Conservation (phyloP, 23 tunicate species). For the Ascidia mentula region DNA sequence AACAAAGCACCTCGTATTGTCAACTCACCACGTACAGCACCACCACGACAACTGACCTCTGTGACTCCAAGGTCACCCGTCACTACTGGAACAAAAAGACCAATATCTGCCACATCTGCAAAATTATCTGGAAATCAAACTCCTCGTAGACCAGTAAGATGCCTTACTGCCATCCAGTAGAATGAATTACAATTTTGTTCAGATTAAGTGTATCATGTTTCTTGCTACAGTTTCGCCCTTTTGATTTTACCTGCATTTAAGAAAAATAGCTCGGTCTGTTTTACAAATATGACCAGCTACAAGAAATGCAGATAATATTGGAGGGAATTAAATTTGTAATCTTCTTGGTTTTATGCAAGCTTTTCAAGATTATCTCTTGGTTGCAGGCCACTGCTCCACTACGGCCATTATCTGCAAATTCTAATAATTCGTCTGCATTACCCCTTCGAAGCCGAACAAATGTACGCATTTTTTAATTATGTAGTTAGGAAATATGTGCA, state of each 20-base stretch:
- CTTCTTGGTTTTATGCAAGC: neutral
- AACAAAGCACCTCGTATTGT: neutral
- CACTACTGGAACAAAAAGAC: neutral
- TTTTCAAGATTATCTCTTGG: neutral
- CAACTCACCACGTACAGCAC: neutral
- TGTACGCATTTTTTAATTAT: too few species aligned
- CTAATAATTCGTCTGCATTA: neutral
- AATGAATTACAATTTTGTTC: neutral
- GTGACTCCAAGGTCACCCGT: neutral
- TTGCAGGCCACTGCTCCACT: neutral
- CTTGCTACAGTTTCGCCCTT: too few species aligned
- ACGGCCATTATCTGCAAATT: neutral
- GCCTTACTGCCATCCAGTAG: neutral
- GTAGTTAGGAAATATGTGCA: too few species aligned
- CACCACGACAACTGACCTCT: neutral
- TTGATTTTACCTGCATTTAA: too few species aligned
- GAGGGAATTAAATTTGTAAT: too few species aligned
- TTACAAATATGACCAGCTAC: too few species aligned
- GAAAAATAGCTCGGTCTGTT: too few species aligned
- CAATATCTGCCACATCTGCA: neutral
- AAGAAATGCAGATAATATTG: too few species aligned
- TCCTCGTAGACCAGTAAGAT: neutral
- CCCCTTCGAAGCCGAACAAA: neutral
- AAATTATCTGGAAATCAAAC: neutral
- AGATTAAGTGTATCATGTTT: too few species aligned